Conservation (phyloP, 2,888 invertebrate species). For the Ferrisia virgata region DNA sequence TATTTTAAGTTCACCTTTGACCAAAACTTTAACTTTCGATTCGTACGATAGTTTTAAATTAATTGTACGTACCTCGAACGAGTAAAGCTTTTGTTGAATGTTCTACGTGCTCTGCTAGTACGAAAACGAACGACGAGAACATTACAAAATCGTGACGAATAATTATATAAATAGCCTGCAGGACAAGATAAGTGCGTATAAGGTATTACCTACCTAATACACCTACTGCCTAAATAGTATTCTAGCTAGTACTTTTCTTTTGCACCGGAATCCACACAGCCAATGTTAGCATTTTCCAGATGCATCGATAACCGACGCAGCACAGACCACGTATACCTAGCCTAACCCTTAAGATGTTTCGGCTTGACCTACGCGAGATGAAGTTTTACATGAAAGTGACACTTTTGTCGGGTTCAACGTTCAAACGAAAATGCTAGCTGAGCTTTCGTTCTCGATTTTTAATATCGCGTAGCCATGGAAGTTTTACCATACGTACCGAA, state of each 20-base stretch:
- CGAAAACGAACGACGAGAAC: background rate
- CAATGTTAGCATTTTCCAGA: background rate
- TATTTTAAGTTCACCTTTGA: conserved; percentile 45
- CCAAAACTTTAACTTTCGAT: conserved; percentile 42
- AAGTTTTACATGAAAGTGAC: conserved; percentile 21
- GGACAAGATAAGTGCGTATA: background rate
- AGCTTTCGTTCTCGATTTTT: background rate
- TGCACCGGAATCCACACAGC: background rate
- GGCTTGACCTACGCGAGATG: conserved; percentile 2
- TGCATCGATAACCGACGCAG: background rate
- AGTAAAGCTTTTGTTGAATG: background rate
- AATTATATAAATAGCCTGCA: background rate
- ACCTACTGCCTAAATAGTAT: no score
- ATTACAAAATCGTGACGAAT: background rate
- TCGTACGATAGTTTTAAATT: conserved; percentile 31
- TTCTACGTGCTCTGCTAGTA: background rate
- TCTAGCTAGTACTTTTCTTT: background rate
- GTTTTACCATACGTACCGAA: background rate
- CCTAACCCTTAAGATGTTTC: background rate
- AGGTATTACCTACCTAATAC: background rate
- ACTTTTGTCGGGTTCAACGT: background rate
- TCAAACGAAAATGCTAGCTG: background rate
- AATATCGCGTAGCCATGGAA: background rate
- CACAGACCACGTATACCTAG: no score
- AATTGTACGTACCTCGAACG: conserved; percentile 1